Percentiles rank a stretch among this genome's conserved stretches.
Conservation (phyloP, 1,140 invertebrate genomes). For the Melitaea cinxia region DNA sequence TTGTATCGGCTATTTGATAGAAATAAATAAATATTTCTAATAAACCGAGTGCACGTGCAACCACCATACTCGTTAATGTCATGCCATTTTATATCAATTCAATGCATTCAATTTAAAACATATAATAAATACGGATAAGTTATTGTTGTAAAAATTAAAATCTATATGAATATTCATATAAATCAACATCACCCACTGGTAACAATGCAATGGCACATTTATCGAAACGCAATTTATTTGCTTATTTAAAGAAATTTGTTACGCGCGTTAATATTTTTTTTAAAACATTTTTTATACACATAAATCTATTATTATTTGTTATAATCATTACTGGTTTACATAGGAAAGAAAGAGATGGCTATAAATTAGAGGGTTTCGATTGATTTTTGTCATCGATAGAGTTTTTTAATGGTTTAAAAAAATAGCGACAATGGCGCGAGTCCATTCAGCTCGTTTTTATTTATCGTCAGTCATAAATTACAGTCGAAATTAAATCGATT, state of each 20-base stretch:
- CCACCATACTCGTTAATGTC: constrained; percentile 28
- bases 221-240: constrained; percentile 78
- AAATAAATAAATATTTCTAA: constrained; percentile 3
- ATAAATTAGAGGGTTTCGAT: constrained; percentile 44
- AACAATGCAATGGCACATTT: constrained; percentile 73
- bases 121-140: constrained; percentile 26
- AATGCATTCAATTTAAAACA: constrained; percentile 35
- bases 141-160: constrained; percentile 49
- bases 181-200: constrained; percentile 67
- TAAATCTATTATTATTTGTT: constrained; percentile 37
- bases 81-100: constrained; percentile 36
- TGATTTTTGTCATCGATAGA: constrained; percentile 62
- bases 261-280: constrained; percentile 66
- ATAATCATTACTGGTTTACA: constrained; percentile 26
- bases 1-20: background rate
- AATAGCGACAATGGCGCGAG: constrained; percentile 71
- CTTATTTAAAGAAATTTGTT: constrained; percentile 79
- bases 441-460: constrained; percentile 61
- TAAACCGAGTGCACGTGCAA: constrained; percentile 10
- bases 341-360: constrained; percentile 45
- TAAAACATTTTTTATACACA: constrained; percentile 41
- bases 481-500: constrained; percentile 74
- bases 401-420: constrained; percentile 78
- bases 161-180: constrained; percentile 79
- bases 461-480: constrained; percentile 76